Evolutionary conservation across 2,797 vertebrate species (phyloP).

Genomic region (Lepidocolaptes lacrymiger): DNA sequence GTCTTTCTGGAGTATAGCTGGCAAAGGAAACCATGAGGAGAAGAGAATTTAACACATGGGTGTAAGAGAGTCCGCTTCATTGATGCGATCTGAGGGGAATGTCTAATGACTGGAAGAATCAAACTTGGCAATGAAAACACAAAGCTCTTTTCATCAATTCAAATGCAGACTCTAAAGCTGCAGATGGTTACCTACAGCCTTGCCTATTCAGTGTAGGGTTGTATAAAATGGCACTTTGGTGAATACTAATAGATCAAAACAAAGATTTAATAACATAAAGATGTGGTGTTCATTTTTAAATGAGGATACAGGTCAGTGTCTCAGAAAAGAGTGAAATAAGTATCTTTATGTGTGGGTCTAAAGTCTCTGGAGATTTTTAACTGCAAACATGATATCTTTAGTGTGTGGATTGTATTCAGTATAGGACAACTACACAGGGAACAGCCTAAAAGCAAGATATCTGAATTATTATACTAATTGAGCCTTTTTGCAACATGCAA

Average conservation of each 20-base stretch:
- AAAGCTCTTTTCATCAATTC: slow-evolving; percentile 88
- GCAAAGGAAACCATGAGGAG: slow-evolving; percentile 85
- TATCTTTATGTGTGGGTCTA: slow-evolving; percentile 77
- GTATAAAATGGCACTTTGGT: slow-evolving; percentile 82
- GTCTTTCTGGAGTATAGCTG: slow-evolving; percentile 80
- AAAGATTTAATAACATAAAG: slow-evolving; percentile 84
- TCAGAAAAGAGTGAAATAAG: slow-evolving; percentile 77
- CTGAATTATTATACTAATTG: slow-evolving; percentile 25
- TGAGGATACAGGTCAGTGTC: slow-evolving; percentile 80
- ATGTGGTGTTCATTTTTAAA: slow-evolving; percentile 80
- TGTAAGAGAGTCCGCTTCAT: slow-evolving; percentile 82
- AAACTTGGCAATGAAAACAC: slow-evolving; percentile 88
- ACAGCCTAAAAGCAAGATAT: slow-evolving; percentile 39
- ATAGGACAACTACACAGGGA: slow-evolving; percentile 53
- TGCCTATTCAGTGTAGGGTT: slow-evolving; percentile 75
- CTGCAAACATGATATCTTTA: slow-evolving; percentile 70
- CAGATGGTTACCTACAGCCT: slow-evolving; percentile 84
- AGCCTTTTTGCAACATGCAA: slow-evolving; percentile 25
- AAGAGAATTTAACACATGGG: slow-evolving; percentile 88
- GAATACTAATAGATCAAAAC: slow-evolving; percentile 85
- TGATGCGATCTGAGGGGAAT: slow-evolving; percentile 86
- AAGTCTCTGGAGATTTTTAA: slow-evolving; percentile 77
- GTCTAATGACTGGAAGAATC: slow-evolving; percentile 87
- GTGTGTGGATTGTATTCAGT: slow-evolving; percentile 60
- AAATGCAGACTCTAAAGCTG: slow-evolving; percentile 77